phyloP scores from a whole-genome alignment of 2,113 vertebrate species.

The Poeciliopsis prolifica region DNA sequence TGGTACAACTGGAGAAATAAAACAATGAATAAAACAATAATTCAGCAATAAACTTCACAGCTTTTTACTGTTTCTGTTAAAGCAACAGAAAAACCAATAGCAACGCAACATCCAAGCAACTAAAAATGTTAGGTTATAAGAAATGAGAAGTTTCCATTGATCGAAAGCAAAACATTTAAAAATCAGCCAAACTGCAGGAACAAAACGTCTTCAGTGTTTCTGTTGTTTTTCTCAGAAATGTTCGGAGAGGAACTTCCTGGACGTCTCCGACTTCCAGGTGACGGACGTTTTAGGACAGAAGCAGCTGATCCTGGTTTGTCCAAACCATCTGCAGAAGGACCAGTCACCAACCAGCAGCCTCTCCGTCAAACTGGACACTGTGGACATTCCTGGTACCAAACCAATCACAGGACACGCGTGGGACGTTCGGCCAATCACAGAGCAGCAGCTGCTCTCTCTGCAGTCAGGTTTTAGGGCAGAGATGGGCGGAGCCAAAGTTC shows the following conservation, averaged over 20 bases:
- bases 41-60: too few species aligned
- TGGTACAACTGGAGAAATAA: too few species aligned
- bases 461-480: neutral
- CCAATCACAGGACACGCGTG: neutral
- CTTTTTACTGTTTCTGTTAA: too few species aligned
- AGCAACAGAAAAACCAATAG: too few species aligned
- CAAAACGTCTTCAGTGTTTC: too few species aligned
- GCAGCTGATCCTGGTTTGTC: constrained; percentile 8
- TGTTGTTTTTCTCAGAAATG: constrained; percentile 11
- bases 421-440: neutral
- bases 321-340: neutral
- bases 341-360: neutral
- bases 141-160: too few species aligned
- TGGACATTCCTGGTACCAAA: rapidly evolving
- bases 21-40: too few species aligned
- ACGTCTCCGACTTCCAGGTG: constrained; percentile 50
- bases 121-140: too few species aligned
- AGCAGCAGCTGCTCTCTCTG: neutral
- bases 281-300: constrained; percentile 20
- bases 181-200: too few species aligned
- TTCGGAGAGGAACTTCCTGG: constrained; percentile 31
- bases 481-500: neutral
- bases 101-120: too few species aligned
- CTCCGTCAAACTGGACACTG: neutral
- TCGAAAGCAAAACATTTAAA: too few species aligned